phyloP scores from a whole-genome alignment of 1,140 invertebrate species.

The Centruroides vittatus region DNA sequence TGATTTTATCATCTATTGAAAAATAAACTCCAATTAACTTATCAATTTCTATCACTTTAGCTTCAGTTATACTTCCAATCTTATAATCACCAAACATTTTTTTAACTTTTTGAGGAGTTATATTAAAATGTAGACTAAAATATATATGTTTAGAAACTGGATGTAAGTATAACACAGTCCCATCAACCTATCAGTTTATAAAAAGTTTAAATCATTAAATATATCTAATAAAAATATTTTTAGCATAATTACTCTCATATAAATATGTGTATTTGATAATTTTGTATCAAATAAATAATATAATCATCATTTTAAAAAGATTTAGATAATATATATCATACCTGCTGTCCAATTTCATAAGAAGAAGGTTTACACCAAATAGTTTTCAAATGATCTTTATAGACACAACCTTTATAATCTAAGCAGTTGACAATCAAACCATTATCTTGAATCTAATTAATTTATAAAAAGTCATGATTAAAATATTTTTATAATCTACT shows the following conservation, averaged over 20 bases:
- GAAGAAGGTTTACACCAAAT: background rate
- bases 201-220: too few relatives aligned
- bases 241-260: too few relatives aligned
- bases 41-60: background rate
- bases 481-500: too few relatives aligned
- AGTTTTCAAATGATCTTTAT: background rate
- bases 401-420: background rate
- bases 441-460: background rate
- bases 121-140: background rate
- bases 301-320: too few relatives aligned
- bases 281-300: too few relatives aligned
- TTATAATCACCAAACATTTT: background rate
- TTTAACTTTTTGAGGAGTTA: background rate
- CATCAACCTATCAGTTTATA: background rate
- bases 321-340: background rate
- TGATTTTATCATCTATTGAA: background rate
- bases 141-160: background rate
- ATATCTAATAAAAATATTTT: too few relatives aligned
- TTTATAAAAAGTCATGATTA: too few relatives aligned
- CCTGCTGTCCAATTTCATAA: background rate
- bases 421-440: background rate
- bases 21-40: background rate
- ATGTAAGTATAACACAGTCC: background rate
- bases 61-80: background rate
- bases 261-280: too few relatives aligned